phyloP scores from a whole-genome alignment of 2,888 invertebrate species.

The Phengaris arion region DNA sequence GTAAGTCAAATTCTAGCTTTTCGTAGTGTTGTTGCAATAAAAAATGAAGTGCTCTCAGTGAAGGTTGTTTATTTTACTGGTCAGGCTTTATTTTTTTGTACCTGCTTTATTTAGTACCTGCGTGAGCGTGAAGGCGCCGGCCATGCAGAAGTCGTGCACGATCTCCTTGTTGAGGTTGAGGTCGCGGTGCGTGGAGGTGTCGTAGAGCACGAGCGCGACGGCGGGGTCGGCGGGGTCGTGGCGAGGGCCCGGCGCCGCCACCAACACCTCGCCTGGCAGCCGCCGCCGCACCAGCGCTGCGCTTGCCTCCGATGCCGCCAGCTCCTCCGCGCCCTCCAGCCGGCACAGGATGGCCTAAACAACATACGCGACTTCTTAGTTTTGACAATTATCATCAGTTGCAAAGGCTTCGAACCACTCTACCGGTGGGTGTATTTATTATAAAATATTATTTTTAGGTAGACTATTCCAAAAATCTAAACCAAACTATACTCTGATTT shows the following conservation, averaged over 20 bases:
- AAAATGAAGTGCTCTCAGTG: no score
- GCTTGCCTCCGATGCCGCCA: constrained; percentile 59
- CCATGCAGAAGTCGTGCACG: constrained; percentile 72
- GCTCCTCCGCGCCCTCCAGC: constrained; percentile 84
- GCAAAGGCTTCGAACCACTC: no score
- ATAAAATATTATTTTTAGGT: no score
- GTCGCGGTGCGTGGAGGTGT: constrained; percentile 82
- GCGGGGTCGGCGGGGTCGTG: constrained; percentile 69
- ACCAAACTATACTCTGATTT: no score
- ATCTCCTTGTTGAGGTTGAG: constrained; percentile 82
- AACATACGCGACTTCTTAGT: background rate
- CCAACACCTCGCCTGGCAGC: constrained; percentile 67
- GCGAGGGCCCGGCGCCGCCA: constrained; percentile 73
- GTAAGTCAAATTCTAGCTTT: no score
- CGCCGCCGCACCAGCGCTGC: constrained; percentile 68
- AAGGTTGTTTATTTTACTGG: no score
- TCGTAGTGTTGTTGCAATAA: no score
- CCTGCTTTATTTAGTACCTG: constrained; percentile 46
- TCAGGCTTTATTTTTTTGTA: no score
- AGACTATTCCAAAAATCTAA: no score
- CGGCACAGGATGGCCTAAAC: constrained; percentile 83
- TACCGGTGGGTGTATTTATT: no score
- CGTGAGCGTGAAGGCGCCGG: constrained; percentile 59
- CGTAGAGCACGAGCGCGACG: constrained; percentile 81
- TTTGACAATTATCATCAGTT: no score